Conservation (phyloP, 2,113 vertebrate genomes). For the Elgaria multicarinata region DNA sequence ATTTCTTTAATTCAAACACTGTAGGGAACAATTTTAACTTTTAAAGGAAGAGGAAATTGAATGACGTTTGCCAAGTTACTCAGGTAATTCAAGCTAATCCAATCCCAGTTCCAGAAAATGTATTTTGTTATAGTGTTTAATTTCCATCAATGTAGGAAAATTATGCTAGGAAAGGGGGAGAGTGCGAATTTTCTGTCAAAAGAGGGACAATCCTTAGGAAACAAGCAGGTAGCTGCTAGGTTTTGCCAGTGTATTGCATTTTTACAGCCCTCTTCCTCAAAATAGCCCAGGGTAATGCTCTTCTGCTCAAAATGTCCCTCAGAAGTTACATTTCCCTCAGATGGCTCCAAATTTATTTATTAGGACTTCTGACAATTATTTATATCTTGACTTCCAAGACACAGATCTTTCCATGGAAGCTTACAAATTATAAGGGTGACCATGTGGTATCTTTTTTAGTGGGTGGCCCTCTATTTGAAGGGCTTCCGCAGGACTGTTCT, state of each 20-base stretch:
- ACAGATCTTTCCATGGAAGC: neutral
- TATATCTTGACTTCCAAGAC: neutral
- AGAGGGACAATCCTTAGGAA: neutral
- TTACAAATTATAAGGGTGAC: too few relatives aligned
- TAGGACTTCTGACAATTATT: too few relatives aligned
- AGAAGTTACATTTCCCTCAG: neutral
- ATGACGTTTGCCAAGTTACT: neutral
- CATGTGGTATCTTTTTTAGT: too few relatives aligned
- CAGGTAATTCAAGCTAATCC: neutral
- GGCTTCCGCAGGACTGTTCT: too few relatives aligned
- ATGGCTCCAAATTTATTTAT: neutral
- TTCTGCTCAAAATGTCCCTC: neutral
- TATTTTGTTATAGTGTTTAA: neutral
- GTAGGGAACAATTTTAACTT: neutral
- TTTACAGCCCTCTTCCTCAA: neutral
- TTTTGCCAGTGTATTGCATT: neutral
- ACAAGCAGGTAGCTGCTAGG: neutral
- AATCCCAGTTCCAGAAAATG: neutral
- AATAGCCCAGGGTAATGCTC: neutral
- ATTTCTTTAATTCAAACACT: neutral
- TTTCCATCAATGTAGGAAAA: neutral
- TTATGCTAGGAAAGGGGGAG: neutral
- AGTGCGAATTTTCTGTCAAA: neutral
- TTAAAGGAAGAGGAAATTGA: neutral
- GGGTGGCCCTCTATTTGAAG: too few relatives aligned